Percentiles rank a stretch among this genome's conserved stretches.
Conservation (phyloP, 2,113 vertebrate genomes). For the Gambusia affinis region DNA sequence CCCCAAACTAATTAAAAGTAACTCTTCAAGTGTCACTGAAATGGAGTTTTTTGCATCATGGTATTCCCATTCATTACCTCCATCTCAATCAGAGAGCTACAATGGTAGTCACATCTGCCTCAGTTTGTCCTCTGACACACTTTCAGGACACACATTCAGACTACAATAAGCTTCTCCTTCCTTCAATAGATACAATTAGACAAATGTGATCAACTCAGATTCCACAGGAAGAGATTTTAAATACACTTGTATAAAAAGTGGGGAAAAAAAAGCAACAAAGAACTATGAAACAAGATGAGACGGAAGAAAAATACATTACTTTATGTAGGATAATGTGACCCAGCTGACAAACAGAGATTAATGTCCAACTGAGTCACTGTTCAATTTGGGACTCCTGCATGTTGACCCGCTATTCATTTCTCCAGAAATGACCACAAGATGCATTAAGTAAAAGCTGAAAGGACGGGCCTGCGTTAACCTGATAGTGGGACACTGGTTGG, state of each 20-base stretch:
- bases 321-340: neutral
- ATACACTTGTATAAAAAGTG: neutral
- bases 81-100: too few species aligned
- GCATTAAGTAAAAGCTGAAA: conserved; percentile 76
- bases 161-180: neutral
- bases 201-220: too few species aligned
- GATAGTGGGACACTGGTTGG: conserved; percentile 64
- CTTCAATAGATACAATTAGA: neutral
- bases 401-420: conserved; percentile 55
- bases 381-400: conserved; percentile 7
- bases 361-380: conserved; percentile 32
- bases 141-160: neutral
- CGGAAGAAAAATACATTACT: too few species aligned
- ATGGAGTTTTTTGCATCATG: too few species aligned
- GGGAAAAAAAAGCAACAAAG: neutral
- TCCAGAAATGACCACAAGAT: conserved; percentile 73
- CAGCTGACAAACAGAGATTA: conserved; percentile 21
- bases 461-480: conserved; percentile 60
- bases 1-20: too few species aligned
- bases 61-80: too few species aligned
- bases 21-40: too few species aligned
- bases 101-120: too few species aligned
- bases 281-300: neutral
- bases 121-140: neutral
- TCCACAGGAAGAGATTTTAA: neutral